Evolutionary conservation across 2,797 vertebrate species (phyloP).

Genomic region (Sternarchorhynchus goeldii): DNA sequence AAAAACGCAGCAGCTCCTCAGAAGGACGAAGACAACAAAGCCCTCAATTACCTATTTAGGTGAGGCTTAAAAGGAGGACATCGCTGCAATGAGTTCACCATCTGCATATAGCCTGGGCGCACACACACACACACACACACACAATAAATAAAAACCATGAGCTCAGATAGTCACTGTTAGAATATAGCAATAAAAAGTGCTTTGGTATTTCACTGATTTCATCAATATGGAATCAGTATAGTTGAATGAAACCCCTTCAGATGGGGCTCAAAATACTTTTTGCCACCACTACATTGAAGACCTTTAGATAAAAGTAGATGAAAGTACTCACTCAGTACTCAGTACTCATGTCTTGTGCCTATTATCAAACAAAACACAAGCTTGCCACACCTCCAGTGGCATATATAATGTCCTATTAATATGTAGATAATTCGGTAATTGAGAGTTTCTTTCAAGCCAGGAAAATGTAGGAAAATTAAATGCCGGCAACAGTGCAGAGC

Average conservation of each 20-base stretch:
- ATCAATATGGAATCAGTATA: not conserved
- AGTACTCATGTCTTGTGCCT: not conserved
- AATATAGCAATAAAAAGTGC: too few relatives aligned
- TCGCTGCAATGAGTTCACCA: too few relatives aligned
- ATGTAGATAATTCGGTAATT: conserved; percentile 51
- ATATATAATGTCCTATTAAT: conserved; percentile 53
- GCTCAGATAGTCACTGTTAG: too few relatives aligned
- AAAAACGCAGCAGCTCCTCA: not conserved
- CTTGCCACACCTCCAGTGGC: conserved; percentile 33
- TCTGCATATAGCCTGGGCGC: too few relatives aligned
- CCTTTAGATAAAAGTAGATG: not conserved
- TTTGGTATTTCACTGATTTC: not conserved
- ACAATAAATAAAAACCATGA: too few relatives aligned
- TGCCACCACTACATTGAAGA: not conserved
- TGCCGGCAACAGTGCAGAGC: conserved; percentile 45
- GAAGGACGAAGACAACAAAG: not conserved
- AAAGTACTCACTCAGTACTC: conserved; percentile 5
- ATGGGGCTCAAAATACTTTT: not conserved
- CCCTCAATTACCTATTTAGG: not conserved
- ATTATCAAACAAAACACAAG: conserved; percentile 34
- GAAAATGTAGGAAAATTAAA: conserved; percentile 45
- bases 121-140: too few relatives aligned
- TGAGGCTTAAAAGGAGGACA: too few relatives aligned
- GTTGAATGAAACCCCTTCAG: not conserved
- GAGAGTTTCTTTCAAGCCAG: conserved; percentile 49